A percentile compares a stretch with the other conserved stretches of the same genome.
phyloP scores from a whole-genome alignment of 2,888 invertebrate species.

The Nesidiocoris tenuis region DNA sequence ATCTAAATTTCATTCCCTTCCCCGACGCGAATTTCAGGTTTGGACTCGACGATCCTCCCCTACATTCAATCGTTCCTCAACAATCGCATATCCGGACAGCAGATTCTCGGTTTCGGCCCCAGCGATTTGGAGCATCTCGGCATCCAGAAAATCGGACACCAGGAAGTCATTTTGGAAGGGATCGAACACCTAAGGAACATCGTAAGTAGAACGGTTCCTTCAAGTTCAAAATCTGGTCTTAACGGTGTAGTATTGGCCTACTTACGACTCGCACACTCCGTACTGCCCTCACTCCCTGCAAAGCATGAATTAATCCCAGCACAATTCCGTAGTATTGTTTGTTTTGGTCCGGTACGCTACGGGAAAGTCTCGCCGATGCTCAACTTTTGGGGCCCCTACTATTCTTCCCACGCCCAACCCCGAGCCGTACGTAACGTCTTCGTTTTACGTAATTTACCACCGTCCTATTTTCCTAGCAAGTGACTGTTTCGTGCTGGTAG shows the following conservation, averaged over 20 bases:
- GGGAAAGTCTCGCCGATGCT: not conserved
- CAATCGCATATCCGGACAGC: slow-evolving; percentile 77
- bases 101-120: slow-evolving; percentile 78
- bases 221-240: not conserved
- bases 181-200: slow-evolving; percentile 86
- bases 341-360: not conserved
- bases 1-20: slow-evolving; percentile 7
- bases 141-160: slow-evolving; percentile 84
- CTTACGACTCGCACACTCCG: not conserved
- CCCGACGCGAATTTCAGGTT: slow-evolving; percentile 59
- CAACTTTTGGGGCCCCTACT: not conserved
- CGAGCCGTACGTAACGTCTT: not conserved
- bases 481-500: not conserved
- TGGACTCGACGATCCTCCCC: slow-evolving; percentile 74
- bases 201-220: slow-evolving; percentile 67
- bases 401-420: not conserved
- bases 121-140: slow-evolving; percentile 87
- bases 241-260: slow-evolving; percentile 19
- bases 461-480: not conserved
- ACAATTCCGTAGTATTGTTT: not conserved
- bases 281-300: no score
- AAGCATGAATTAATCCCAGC: no score
- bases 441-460: not conserved
- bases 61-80: slow-evolving; percentile 79
- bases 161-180: slow-evolving; percentile 89